These are phyloP conservation scores for Fulmarus glacialis DNA, from an alignment of 2,113 vertebrate genomes.

Conservation along the genomic window DNA sequence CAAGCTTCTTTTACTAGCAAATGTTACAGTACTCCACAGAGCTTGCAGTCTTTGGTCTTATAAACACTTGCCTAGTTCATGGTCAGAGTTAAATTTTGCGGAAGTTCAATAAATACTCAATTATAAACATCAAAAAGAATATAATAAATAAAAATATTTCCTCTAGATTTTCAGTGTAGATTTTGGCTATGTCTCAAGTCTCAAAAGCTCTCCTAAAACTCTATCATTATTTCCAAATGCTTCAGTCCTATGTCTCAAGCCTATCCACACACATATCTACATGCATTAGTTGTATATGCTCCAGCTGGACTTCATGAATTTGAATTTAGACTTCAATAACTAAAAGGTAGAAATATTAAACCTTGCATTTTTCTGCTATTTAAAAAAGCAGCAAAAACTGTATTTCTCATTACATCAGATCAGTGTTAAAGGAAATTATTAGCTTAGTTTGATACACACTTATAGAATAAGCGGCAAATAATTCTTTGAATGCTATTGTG, in stretches of 20 bases:
- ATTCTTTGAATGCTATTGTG: not conserved
- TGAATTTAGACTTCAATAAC: not conserved
- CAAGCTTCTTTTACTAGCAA: not conserved
- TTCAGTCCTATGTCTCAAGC: not conserved
- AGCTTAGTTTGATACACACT: not conserved
- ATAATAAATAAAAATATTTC: not conserved
- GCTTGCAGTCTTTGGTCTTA: not conserved
- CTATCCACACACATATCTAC: not conserved
- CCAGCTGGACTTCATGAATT: not conserved
- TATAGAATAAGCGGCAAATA: not conserved
- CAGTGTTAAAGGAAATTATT: not conserved
- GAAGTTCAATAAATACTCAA: slow-evolving; percentile 22
- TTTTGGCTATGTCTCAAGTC: slow-evolving; percentile 1
- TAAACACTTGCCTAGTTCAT: not conserved
- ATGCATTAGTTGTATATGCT: not conserved
- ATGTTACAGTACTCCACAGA: not conserved
- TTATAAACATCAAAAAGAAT: slow-evolving; percentile 7
- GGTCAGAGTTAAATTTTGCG: not conserved
- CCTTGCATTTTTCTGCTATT: not conserved
- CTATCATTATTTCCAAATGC: slow-evolving; percentile 8
- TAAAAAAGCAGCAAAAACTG: not conserved
- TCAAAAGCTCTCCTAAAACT: slow-evolving; percentile 6
- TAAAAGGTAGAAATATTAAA: not conserved
- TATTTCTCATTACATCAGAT: not conserved
- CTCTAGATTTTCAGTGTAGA: not conserved